Evolutionary conservation across 92 coral and sea anemone species (phyloP), one percentile per base, ranked within the genome.

Genomic region (Porites lobata): DNA sequence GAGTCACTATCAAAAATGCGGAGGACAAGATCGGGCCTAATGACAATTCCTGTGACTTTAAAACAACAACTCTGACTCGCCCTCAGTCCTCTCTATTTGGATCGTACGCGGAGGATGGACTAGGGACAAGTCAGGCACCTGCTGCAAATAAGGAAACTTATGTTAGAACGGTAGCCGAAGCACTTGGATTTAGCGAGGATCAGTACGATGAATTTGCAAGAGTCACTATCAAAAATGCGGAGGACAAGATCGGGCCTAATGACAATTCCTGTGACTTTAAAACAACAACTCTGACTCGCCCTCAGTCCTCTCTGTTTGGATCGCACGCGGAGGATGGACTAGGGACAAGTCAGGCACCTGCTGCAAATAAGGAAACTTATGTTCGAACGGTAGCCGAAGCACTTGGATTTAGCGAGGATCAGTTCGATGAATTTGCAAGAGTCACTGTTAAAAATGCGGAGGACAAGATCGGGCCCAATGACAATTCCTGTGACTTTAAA

Each of bases 201-300:
- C 95, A 85, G 22, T 93, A 85, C 20, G 75, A 91, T 57, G 93
- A 82, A 11, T 91, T 90, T 21, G 94, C 93, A 9, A 88, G 98
- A 72, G 87, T 80, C 0, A 83, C 82, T 22, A 32, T 32, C 2
- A 32, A 32, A 32, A 32, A 32, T 32, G 43, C 43, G 43, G 43
- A 32, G 43, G 43, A 32, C 43, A 32, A 32, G 43, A 32, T 32
- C 43, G 43, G 43, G 5, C 15, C 12, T 17, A 8, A 56, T 13
- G 59, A 56, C 12, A 56, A 13, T 56, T 56, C 12, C 54, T 17
- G 58, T 7, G 56, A 24, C 21, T 50, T 20, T 3, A 21, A 8
- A 74, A 10, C 47, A 74, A 15, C 59, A 9, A 7, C 59, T 32
- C 43, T 32, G 43, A 32, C 43, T 32, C 4, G 4, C 3, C 43